Evolutionary conservation across 1,140 invertebrate genomes (phyloP).

Genomic region (Harpegnathos saltator): DNA sequence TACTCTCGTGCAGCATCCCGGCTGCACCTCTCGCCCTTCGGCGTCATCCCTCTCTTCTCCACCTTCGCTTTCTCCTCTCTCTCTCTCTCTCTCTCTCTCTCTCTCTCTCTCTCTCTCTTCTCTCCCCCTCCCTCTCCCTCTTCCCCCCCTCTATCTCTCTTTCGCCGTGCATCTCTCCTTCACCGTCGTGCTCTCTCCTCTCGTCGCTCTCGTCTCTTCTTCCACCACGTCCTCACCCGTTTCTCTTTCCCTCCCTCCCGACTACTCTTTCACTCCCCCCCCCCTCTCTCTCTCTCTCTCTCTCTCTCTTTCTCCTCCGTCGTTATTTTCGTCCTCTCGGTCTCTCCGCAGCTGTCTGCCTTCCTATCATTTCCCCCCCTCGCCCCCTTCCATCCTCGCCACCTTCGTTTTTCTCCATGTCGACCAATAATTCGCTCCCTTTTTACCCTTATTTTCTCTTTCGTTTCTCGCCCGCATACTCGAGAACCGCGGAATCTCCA

Average conservation of each 20-base stretch:
- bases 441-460: conserved; percentile 60
- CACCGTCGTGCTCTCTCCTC: conserved; percentile 20
- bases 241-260: neutral
- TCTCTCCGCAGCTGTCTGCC: conserved; percentile 35
- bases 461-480: conserved; percentile 60
- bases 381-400: neutral
- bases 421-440: conserved; percentile 61
- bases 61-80: neutral
- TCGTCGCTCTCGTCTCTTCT: neutral
- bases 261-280: too few relatives aligned
- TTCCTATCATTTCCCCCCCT: conserved; percentile 40
- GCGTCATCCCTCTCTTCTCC: conserved; percentile 17
- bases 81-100: neutral
- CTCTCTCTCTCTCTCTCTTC: conserved; percentile 3
- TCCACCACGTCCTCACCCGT: conserved; percentile 8
- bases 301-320: conserved; percentile 22
- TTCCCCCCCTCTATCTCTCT: conserved; percentile 18
- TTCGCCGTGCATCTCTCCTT: conserved; percentile 1
- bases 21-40: conserved; percentile 9
- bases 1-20: conserved; percentile 36
- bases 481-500: conserved; percentile 59
- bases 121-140: conserved; percentile 17
- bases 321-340: conserved; percentile 28
- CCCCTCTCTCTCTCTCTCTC: neutral
- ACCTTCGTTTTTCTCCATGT: conserved; percentile 33